Evolutionary conservation across 2,888 invertebrate species (phyloP).

Genomic region (Tinea pellionella): DNA sequence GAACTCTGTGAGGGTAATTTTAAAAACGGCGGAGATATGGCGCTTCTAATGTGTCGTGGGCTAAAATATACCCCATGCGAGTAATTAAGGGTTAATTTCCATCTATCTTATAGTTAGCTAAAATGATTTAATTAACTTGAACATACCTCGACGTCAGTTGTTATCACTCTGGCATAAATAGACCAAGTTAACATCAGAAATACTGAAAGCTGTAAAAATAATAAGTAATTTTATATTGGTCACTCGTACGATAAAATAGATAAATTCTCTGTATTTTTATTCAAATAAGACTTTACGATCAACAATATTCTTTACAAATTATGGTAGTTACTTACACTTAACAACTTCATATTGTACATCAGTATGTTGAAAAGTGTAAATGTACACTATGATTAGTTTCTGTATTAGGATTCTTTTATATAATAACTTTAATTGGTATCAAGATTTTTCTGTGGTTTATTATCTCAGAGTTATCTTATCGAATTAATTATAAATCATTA

Average conservation of each 20-base stretch:
- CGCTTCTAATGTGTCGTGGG: too few species aligned
- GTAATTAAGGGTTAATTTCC: too few species aligned
- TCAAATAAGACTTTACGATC: too few species aligned
- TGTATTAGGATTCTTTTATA: not conserved
- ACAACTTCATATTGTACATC: not conserved
- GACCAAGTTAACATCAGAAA: not conserved
- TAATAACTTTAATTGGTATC: not conserved
- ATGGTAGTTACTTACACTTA: not conserved
- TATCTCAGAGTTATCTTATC: not conserved
- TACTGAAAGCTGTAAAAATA: not conserved
- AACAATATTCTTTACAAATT: not conserved
- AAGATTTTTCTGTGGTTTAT: conserved; percentile 8
- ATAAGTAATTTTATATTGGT: too few species aligned
- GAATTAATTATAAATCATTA: not conserved
- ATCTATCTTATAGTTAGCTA: too few species aligned
- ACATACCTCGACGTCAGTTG: not conserved
- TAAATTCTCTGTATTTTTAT: too few species aligned
- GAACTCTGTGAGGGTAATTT: too few species aligned
- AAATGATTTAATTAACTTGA: too few species aligned
- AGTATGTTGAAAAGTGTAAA: not conserved
- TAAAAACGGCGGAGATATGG: too few species aligned
- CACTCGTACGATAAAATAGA: too few species aligned
- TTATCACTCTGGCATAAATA: not conserved
- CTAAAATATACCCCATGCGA: too few species aligned
- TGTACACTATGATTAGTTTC: not conserved